phyloP scores from a whole-genome alignment of 1,140 invertebrate species.

The Probaryconus sp. region DNA sequence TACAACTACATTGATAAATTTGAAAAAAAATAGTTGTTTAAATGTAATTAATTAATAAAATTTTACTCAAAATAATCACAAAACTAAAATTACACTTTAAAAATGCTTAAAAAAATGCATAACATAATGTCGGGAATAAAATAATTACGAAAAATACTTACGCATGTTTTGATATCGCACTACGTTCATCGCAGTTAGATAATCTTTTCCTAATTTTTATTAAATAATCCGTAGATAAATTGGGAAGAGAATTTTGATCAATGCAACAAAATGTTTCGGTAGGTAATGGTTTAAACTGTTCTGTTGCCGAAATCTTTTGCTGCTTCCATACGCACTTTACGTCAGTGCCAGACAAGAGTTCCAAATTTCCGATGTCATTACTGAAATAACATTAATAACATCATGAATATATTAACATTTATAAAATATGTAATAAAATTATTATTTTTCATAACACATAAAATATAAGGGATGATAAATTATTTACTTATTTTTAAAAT shows the following conservation, averaged over 20 bases:
- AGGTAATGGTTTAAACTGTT: constrained; percentile 19
- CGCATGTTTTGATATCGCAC: constrained; percentile 1
- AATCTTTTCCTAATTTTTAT: constrained; percentile 11
- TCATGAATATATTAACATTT: not conserved
- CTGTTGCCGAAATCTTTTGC: constrained; percentile 13
- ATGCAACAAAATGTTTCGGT: constrained; percentile 33
- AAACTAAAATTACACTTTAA: no score
- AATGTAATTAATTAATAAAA: no score
- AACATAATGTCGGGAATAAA: no score
- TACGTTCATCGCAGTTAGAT: constrained; percentile 6
- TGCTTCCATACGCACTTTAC: constrained; percentile 25
- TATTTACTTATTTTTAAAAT: not conserved
- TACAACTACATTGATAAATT: no score
- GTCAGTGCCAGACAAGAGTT: constrained; percentile 22
- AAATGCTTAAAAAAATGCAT: no score
- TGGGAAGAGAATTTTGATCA: not conserved
- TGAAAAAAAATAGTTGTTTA: no score
- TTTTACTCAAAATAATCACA: no score
- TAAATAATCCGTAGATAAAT: not conserved
- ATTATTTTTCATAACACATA: not conserved
- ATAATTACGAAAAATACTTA: not conserved
- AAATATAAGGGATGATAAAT: no score
- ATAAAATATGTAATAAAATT: not conserved
- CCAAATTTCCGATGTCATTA: constrained; percentile 15
- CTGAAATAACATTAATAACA: constrained; percentile 6